Conservation (phyloP, 2,113 vertebrate species). For the Pseudolaguvia tuberculata region DNA sequence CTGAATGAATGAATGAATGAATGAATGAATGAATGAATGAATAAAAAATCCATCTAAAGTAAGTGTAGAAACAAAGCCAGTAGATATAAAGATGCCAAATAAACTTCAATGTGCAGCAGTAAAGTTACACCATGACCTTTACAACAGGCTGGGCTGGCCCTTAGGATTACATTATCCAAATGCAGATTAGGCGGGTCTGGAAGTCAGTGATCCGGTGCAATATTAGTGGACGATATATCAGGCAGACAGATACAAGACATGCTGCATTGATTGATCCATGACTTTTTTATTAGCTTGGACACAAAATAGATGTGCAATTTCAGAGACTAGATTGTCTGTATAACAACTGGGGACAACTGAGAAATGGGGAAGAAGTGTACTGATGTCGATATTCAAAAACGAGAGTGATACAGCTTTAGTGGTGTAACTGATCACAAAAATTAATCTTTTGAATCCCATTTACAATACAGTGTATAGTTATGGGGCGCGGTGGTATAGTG, state of each 20-base stretch:
- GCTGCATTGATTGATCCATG: conserved; percentile 2
- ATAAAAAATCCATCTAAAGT: too few relatives aligned
- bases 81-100: background rate
- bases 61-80: background rate
- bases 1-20: too few relatives aligned
- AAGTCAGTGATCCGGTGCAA: conserved; percentile 28
- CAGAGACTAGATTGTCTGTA: background rate
- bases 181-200: conserved; percentile 6
- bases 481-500: too few relatives aligned
- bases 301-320: conserved; percentile 15
- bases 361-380: too few relatives aligned
- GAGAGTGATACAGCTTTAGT: too few relatives aligned
- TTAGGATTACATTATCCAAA: background rate
- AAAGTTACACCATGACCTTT: conserved; percentile 4
- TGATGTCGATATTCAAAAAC: too few relatives aligned
- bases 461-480: too few relatives aligned
- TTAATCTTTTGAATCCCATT: too few relatives aligned
- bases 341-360: background rate
- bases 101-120: background rate
- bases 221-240: conserved; percentile 19
- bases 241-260: conserved; percentile 11
- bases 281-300: background rate
- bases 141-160: conserved; percentile 22
- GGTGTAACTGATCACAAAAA: too few relatives aligned
- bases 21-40: too few relatives aligned